Evolutionary conservation across 2,113 vertebrate species (phyloP), one percentile per base, ranked within the genome.

Genomic region (Copsychus sechellarum): DNA sequence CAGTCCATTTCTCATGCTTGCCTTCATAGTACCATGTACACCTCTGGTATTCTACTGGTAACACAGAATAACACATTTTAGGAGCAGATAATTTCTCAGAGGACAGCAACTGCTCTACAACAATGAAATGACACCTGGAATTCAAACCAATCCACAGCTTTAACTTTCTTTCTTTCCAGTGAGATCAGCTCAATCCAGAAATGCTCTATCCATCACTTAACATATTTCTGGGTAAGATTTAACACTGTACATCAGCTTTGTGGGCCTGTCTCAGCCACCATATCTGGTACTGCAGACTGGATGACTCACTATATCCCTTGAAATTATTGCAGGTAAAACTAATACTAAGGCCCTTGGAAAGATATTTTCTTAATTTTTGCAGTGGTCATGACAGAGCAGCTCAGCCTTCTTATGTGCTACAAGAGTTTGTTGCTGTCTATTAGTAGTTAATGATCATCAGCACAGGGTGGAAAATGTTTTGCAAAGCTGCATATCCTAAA

Each of bases 401-500:
- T 23, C 19, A 19, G n/a, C 22, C 18, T 78, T 74, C 21, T 29
- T 28, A 38, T 24, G 26, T 57, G 16, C 61, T 66, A 12, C 14
- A 50, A 10, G 11, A 25, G 18, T 61, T 79, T 48, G 1, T 57
- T 34, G 20, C 12, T 45, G 51, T 43, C 53, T 80, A 0, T 76
- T 72, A n/a, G n/a, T 38, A 64, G 33, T 54, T 82, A 61, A 60
- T 38, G 31, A 45, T 50, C 19, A 67, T 58, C 38, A 76, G 61
- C 58, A 64, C 4, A 33, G 29, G 20, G 8, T 64, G 25, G 25
- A 95, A 96, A 95, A 92, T 86, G 42, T 54, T 95, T 95, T 74
- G 56, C 67, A 95, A 88, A 96, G 29, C 81, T 83, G 50, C 34
- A 16, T 82, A 43, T 92, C 78, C 93, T 66, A 78, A 86, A 74